Base-by-base conservation (phyloP, 1,140 invertebrate species). In the Aphaenogaster ashmeadi region DNA sequence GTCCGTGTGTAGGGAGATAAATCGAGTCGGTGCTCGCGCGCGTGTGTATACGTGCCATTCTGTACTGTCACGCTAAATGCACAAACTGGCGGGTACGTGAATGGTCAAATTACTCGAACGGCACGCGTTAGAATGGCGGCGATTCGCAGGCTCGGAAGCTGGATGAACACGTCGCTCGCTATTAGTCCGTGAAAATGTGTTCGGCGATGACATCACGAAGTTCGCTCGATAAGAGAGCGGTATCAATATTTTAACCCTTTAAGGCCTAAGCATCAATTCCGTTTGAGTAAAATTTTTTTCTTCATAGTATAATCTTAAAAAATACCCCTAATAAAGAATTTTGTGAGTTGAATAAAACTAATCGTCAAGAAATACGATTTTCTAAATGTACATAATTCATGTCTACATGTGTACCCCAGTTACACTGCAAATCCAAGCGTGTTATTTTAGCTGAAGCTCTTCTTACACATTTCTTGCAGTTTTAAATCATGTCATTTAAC, bases 31-130 rank as follows among this genome's bases (percentile, higher is more conserved):
- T 50, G 33, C 21, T 15, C 47, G 8, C 27, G 3, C 33, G 50
- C 44, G 36, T 60, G 15, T 21, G 50, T 54, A 33, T 81, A 21
- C 52, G 79, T 13, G 81, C 41, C 54, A 71, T 71, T 81, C 79
- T 33, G 79, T 13, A 44, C 60, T 81, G 79, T 81, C 79, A 58
- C 36, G 64, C 64, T 81, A 81, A 81, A 81, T 56, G 78, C 50
- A 54, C 78, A 81, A 81, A 81, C 52, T 81, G 66, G 21, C 79
- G 64, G n/a, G 50, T 56, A 71, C 64, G 79, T 71, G 79, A 81
- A 81, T 81, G 79, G 79, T 81, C 79, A 81, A 81, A 81, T 81
- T 81, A 81, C 64, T 81, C 50, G 18, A 71, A 47, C 66, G 66
- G 64, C 79, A 81, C 66, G 79, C 79, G 79, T 81, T 81, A 58